Conservation (phyloP, 2,797 vertebrate genomes). For the Anabacerthia variegaticeps region DNA sequence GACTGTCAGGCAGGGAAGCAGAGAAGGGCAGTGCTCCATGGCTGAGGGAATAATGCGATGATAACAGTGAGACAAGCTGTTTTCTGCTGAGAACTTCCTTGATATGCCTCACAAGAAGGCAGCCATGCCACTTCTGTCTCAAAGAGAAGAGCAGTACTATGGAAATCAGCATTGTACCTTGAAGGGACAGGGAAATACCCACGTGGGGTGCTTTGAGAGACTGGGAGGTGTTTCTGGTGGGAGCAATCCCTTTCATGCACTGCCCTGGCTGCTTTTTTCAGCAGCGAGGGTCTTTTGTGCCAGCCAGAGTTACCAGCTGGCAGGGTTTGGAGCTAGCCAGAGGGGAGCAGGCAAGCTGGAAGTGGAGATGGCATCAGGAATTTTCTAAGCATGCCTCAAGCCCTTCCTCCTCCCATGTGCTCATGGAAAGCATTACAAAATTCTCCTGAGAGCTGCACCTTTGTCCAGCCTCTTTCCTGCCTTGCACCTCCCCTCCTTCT, state of each 20-base stretch:
- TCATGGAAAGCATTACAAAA: not conserved
- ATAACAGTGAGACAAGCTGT: not conserved
- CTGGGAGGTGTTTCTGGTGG: no score
- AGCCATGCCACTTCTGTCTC: not conserved
- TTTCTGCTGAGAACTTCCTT: not conserved
- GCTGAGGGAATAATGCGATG: not conserved
- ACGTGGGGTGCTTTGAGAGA: fast-evolving
- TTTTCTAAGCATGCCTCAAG: not conserved
- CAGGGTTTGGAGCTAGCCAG: not conserved
- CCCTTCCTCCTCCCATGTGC: not conserved
- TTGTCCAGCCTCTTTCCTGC: not conserved
- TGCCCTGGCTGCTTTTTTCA: not conserved
- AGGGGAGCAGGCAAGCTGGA: not conserved
- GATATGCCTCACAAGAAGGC: not conserved
- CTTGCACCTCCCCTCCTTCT: not conserved
- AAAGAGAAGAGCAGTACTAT: not conserved
- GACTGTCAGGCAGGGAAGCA: fast-evolving
- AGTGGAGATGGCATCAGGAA: not conserved
- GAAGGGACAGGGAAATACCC: not conserved
- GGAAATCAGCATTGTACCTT: not conserved
- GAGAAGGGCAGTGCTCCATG: fast-evolving
- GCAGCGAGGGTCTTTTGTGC: fast-evolving
- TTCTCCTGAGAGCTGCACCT: not conserved
- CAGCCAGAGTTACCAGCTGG: not conserved
- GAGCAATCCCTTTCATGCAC: no score